Percentiles rank a stretch among this genome's conserved stretches.
Conservation (phyloP, 2,888 invertebrate species). For the Podotricha telesiphe region DNA sequence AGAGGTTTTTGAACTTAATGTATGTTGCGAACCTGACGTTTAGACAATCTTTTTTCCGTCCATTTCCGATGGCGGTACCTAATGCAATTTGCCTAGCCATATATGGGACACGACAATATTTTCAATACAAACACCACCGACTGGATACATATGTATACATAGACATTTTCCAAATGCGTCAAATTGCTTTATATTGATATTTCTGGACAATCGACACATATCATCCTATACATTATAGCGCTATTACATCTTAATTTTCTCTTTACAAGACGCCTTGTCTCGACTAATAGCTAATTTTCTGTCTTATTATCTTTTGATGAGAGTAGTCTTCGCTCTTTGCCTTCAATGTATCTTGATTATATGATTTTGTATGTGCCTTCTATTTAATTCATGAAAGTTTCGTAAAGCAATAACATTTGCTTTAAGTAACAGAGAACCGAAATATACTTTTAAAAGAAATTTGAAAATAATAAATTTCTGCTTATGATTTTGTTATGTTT, state of each 20-base stretch:
- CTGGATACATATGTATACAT: too few relatives aligned
- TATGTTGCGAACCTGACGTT: too few relatives aligned
- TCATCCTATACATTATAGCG: constrained; percentile 13
- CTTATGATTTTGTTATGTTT: neutral
- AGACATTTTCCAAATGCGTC: too few relatives aligned
- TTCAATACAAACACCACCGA: too few relatives aligned
- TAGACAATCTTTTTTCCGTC: too few relatives aligned
- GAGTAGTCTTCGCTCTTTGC: constrained; percentile 28
- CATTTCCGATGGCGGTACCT: too few relatives aligned
- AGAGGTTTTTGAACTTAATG: too few relatives aligned
- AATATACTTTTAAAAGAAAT: neutral
- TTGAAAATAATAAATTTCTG: neutral
- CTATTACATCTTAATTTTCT: constrained; percentile 35
- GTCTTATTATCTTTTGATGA: constrained; percentile 38
- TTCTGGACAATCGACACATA: constrained; percentile 12
- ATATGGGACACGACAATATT: too few relatives aligned
- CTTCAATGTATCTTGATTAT: constrained; percentile 12
- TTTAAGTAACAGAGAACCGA: neutral
- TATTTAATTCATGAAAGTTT: constrained; percentile 5
- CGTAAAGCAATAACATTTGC: neutral
- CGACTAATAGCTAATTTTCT: constrained; percentile 37
- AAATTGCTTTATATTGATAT: neutral
- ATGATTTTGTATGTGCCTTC: constrained; percentile 9
- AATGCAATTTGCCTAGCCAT: too few relatives aligned
- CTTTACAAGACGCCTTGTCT: constrained; percentile 30